Evolutionary conservation across 2,113 vertebrate genomes (phyloP).

Genomic region (Perca schrenkii): DNA sequence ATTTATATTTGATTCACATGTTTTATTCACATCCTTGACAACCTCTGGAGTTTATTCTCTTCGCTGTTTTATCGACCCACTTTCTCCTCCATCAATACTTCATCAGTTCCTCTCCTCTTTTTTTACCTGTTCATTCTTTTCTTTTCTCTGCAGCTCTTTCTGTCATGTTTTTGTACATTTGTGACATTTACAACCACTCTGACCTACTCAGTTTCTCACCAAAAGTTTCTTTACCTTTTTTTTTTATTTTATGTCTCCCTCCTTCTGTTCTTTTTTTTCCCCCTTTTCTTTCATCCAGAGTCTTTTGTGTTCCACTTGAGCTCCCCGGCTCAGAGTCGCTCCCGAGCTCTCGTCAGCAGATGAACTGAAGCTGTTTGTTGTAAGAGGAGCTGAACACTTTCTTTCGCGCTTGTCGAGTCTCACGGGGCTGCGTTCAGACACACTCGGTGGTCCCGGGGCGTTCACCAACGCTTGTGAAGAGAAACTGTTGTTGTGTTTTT

Average conservation of each 20-base stretch:
- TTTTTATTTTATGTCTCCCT: not conserved
- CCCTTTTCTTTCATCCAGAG: slow-evolving; percentile 30
- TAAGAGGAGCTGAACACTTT: slow-evolving; percentile 42
- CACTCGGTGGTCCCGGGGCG: slow-evolving; percentile 15
- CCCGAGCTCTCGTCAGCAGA: slow-evolving; percentile 34
- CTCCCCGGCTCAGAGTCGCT: slow-evolving; percentile 12
- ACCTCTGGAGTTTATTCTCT: slow-evolving; percentile 69
- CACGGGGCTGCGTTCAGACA: slow-evolving; percentile 33
- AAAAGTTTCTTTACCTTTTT: slow-evolving; percentile 24
- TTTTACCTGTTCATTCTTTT: slow-evolving; percentile 54
- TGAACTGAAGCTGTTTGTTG: slow-evolving; percentile 48
- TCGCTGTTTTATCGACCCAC: slow-evolving; percentile 69
- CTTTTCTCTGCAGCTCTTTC: not conserved
- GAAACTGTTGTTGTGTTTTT: slow-evolving; percentile 41
- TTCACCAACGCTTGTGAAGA: slow-evolving; percentile 30
- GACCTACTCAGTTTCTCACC: slow-evolving; percentile 12
- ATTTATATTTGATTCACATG: slow-evolving; percentile 74
- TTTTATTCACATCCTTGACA: slow-evolving; percentile 73
- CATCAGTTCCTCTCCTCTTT: slow-evolving; percentile 36
- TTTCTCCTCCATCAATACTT: slow-evolving; percentile 73
- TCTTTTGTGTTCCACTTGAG: slow-evolving; percentile 28
- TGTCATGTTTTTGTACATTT: slow-evolving; percentile 1
- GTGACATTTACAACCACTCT: slow-evolving; percentile 40
- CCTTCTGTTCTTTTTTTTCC: not conserved
- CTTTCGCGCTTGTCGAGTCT: slow-evolving; percentile 21